Base-by-base conservation (phyloP, 1,140 invertebrate genomes). In the Oryzaephilus surinamensis region DNA sequence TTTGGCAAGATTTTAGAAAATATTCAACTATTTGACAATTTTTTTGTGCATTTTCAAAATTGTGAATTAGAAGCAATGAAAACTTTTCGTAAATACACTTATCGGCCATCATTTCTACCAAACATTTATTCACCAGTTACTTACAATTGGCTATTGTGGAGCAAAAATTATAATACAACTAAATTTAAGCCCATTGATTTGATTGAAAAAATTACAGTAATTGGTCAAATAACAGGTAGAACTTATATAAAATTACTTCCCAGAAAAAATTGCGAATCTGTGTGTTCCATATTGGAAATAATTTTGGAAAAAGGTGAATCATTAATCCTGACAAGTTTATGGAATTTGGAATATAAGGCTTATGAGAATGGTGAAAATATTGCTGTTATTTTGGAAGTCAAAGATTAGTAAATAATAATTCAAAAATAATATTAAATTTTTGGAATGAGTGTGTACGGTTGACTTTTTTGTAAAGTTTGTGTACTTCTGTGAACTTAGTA, bases 11-110 rank as follows among this genome's bases (percentile, higher is more conserved):
- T 58, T 1, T 12, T 56, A 8, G 10, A 38, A n/a, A 51, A 46
- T 21, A 32, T 30, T 1, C 3, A 43, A n/a, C 16, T 38, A 6
- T 52, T 51, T 7, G 71, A 76, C 0, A 76, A 76, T 46, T 88
- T 81, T 77, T 90, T 84, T 58, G 74, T 84, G 2, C 82, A 87
- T 50, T 88, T 85, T 73, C 82, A 87, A 63, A 89, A 89, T 56
- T 91, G 86, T 54, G 79, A 85, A 41, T 76, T 78, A 15, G 68
- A 76, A 36, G 79, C 79, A 0, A 80, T 85, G 23, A 58, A 52
- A 45, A 20, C 40, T 2, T 53, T 58, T 21, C 32, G 59, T 31
- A 71, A 75, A 26, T 72, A 82, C 26, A 82, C 82, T 24, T 72
- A 76, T 15, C 63, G 81, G 14, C 84, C 84, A 0, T 80, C 82